Evolutionary conservation across 2,113 vertebrate species (phyloP), one percentile per base, ranked within the genome.

Genomic region (Paramisgurnus dabryanus): DNA sequence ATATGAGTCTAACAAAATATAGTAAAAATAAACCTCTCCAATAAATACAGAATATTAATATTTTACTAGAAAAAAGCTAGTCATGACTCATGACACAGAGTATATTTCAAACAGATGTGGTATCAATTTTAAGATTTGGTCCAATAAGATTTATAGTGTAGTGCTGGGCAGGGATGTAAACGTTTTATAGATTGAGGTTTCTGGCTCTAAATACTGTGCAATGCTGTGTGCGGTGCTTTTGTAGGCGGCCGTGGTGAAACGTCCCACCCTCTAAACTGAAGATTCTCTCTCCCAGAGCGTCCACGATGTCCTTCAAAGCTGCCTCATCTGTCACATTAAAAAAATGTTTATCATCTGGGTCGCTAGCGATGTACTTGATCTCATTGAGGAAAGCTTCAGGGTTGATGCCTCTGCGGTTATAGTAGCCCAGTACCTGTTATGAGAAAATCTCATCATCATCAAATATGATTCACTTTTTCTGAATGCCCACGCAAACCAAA

Each of bases 291-390:
- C 97, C 98, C 17, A 99, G 90, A 0, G 97, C 96, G 0, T 98
- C 98, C 4, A 98, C 98, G 0, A 99, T 99, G 87, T 99, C 97
- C 85, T 98, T 99, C 80, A 99, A 89, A 0, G 96, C 95, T 0
- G 97, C 94, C 85, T 99, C 98, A 0, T 99, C 96, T 0, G 96
- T 95, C 88, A 99, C 98, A 0, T 99, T 98, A 80, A 99, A 98
- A 91, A 98, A 98, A 61, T 99, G 95, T 41, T 97, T 95, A 80
- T 86, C 85, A 69, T 97, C 96, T 0, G 97, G 98, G 87, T 98
- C 97, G 0, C 96, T 99, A 0, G 98, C 97, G 3, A 99, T 99
- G 75, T 94, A 96, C 43, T 96, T 96, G 61, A 99, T 99, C 87
- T 99, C 98, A 0, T 94, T 96, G 2, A 99, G 87, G 43, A 99